A percentile compares a stretch with the other conserved stretches of the same genome.
phyloP scores from a whole-genome alignment of 1,140 invertebrate species.

The Drosophila athabasca region DNA sequence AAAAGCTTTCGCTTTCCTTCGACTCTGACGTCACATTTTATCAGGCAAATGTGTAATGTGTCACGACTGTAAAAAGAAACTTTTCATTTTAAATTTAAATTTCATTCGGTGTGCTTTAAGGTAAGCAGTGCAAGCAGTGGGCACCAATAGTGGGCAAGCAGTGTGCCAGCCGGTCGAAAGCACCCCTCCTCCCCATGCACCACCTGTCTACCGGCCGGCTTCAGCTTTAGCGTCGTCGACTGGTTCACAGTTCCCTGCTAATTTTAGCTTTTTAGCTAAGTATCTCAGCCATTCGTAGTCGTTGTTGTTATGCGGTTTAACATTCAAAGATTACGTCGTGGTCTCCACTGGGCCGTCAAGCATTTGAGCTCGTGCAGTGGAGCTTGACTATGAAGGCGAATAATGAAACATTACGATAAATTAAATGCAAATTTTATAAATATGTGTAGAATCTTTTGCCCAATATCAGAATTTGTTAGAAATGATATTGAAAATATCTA shows the following conservation, averaged over 20 bases:
- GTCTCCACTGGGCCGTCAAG: slow-evolving; percentile 32
- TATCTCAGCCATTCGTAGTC: slow-evolving; percentile 56
- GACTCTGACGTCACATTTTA: slow-evolving; percentile 32
- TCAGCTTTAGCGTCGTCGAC: slow-evolving; percentile 4
- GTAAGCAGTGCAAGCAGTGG: slow-evolving; percentile 42
- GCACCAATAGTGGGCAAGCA: too few species aligned
- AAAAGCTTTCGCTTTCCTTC: slow-evolving; percentile 11
- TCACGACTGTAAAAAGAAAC: not conserved
- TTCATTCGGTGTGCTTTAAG: slow-evolving; percentile 34
- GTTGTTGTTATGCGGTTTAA: slow-evolving; percentile 43
- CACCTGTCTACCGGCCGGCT: too few species aligned
- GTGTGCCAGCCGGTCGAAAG: too few species aligned
- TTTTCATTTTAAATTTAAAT: slow-evolving; percentile 1
- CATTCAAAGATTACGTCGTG: slow-evolving; percentile 54
- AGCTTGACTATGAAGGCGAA: not conserved
- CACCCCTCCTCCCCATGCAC: too few species aligned
- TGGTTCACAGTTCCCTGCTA: slow-evolving; percentile 62
- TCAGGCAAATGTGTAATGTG: not conserved
- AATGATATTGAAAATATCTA: too few species aligned
- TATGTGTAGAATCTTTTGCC: too few species aligned
- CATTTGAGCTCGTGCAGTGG: slow-evolving; percentile 2
- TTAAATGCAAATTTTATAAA: not conserved
- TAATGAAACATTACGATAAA: too few species aligned
- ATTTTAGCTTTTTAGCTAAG: slow-evolving; percentile 77
- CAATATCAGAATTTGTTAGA: too few species aligned